Evolutionary conservation across 2,113 vertebrate genomes (phyloP), one percentile per base, ranked within the genome.

Genomic region (Crotophaga sulcirostris): DNA sequence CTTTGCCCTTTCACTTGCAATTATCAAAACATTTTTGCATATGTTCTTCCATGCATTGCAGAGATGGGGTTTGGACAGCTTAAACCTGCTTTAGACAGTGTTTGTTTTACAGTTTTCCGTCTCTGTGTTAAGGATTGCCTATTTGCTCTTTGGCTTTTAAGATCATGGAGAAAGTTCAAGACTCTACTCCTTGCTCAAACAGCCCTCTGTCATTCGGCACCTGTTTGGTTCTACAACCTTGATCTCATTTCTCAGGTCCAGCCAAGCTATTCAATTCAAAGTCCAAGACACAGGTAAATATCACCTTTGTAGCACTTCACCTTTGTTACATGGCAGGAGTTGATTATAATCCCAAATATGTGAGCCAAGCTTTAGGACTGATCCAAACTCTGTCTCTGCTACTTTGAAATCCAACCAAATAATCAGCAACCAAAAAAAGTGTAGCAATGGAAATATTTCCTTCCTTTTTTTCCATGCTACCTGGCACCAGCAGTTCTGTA

Each of bases 41-140:
- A 20, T 29, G 20, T 70, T 78, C 52, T 55, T 7, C 31, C 0
- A 1, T 8, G 2, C 19, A 36, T 44, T 34, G 24, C 0, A 0
- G 56, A 67, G 18, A 21, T 18, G 13, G 9, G 1, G 5, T 38
- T 18, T 70, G 23, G 20, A 63, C 7, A 63, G 11, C 7, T 77
- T 77, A 62, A 77, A 69, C 2, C 8, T 78, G 31, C 21, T 91
- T 49, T 70, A 87, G 56, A 54, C 15, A 8, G 14, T 69, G 36
- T 25, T 28, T 73, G 7, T 44, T 58, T 25, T 47, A 40, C 67
- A 28, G 20, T 33, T 89, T 82, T 82, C 29, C 34, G 72, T 78
- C 33, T 23, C 60, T 20, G 1, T 24, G 2, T 62, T 40, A 40
- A 81, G 21, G 14, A 49, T 14, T 62, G 28, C 14, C 28, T 84